Evolutionary conservation across 2,797 vertebrate species (phyloP), one percentile per base, ranked within the genome.

Genomic region (Salmo trutta): DNA sequence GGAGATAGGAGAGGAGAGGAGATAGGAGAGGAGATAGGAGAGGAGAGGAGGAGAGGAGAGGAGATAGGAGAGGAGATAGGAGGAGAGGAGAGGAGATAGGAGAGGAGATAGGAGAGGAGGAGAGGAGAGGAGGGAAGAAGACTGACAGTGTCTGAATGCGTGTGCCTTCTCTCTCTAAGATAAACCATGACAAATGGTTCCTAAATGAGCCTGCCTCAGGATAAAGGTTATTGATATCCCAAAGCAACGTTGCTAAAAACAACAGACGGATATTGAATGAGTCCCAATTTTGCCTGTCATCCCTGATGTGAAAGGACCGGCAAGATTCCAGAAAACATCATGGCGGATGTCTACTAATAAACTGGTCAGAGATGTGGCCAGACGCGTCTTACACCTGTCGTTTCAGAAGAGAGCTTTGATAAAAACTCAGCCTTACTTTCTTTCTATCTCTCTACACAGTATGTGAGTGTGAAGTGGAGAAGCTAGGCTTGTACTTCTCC

Each of bases 401-500:
- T 54, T 54, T 54, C 53, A 54, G 15, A 16, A 54, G 15, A 54
- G 4, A 19, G 14, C 5, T 16, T 19, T 54, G 17, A 17, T 3
- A 59, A n/a, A n/a, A n/a, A n/a, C n/a, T n/a, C n/a, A n/a, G n/a
- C n/a, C n/a, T n/a, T n/a, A n/a, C n/a, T n/a, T n/a, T n/a, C n/a
- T n/a, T 41, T 33, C 5, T 36, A 36, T 47, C 41, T 12, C 41
- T 47, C 41, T 12, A 47, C 41, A 41, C 41, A 47, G 41, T 47
- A 47, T 47, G 41, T 47, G 2, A 47, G 19, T 59, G 19, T 59
- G 54, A 47, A 47, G 41, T 10, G 41, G 41, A 47, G 41, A 47
- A 47, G 41, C 41, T 47, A 47, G 41, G 2, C 4, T 33, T 33
- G 31, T 97, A 98, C 90, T 99, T 99, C 97, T 89, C 97, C 97